Base-by-base conservation (phyloP, 2,797 vertebrate genomes). In the Antennarius maculatus region DNA sequence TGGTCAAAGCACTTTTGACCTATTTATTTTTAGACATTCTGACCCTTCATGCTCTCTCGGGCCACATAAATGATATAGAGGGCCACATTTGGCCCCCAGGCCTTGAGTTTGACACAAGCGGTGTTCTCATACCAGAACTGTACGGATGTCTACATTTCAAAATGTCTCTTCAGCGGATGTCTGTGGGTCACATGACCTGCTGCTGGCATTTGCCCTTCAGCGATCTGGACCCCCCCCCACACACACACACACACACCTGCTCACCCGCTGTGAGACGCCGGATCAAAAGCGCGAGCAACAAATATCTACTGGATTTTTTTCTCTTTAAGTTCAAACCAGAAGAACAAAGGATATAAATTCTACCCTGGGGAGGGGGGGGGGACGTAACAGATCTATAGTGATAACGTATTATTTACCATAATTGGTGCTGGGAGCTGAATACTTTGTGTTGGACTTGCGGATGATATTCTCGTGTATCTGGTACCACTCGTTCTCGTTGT, bases 401-500 rank as follows among this genome's bases (percentile, higher is more conserved):
- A 50, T 23, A 54, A 23, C 41, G 68, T 23, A 23, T 23, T 59
- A 74, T 74, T 94, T 95, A 99, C 98, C 98, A 58, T 99, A 99
- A 93, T 99, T 99, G 82, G 98, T 97, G 85, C 97, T 99, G 77
- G 98, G 96, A 54, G 96, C 97, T 8, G 97, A 98, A 91, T 98
- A 99, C 88, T 99, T 99, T 89, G 97, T 97, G 88, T 97, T 99
- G 87, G 97, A 98, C 86, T 99, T 99, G 77, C 97, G 96, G 83
- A 99, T 97, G 87, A 99, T 99, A 72, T 99, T 99, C 87, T 99
- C 98, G 0, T 99, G 97, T 84, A 98, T 94, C 94, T 99, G 97
- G 90, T 94, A 95, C 98, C 98, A 99, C 62, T 99, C 98, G 0
- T 96, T 98, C 89, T 99, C 98, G 11, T 99, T 99, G 93, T 98